phyloP scores from a whole-genome alignment of 2,888 invertebrate species.

The Megalurothrips usitatus region DNA sequence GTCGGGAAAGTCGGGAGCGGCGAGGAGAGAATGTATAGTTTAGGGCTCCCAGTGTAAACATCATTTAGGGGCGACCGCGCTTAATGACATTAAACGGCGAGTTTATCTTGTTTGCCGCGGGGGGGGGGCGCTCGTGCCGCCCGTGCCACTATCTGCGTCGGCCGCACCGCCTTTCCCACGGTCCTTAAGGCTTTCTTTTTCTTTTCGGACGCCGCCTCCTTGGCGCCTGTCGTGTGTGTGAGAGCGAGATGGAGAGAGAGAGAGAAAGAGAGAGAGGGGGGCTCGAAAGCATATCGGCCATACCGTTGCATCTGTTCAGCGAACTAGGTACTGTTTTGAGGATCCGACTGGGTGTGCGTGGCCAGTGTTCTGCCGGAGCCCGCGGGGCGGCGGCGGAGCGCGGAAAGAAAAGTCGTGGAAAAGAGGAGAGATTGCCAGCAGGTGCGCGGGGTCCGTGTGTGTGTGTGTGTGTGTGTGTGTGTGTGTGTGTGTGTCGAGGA shows the following conservation, averaged over 20 bases:
- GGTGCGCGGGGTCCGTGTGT: neutral
- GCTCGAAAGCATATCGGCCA: too few species aligned
- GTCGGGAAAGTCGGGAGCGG: neutral
- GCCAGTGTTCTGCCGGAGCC: too few species aligned
- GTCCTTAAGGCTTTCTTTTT: neutral
- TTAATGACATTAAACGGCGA: constrained; percentile 23
- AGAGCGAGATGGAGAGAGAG: neutral
- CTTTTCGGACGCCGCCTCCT: too few species aligned
- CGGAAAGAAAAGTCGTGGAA: neutral
- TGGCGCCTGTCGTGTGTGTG: too few species aligned
- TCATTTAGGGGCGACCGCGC: constrained; percentile 7
- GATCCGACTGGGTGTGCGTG: too few species aligned
- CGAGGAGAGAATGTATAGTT: constrained; percentile 14
- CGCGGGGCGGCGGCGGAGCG: neutral
- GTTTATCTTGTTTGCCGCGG: constrained; percentile 18
- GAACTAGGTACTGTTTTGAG: too few species aligned
- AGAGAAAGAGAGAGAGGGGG: neutral
- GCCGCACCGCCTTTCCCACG: neutral
- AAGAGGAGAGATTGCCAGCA: neutral
- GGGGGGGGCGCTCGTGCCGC: neutral
- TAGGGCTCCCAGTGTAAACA: constrained; percentile 10
- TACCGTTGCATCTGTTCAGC: too few species aligned
- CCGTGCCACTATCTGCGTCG: neutral
- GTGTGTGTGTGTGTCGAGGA: too few species aligned
- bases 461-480: too few species aligned